Base-by-base conservation (phyloP, 2,797 vertebrate species). In the Rhodeus uyekii region DNA sequence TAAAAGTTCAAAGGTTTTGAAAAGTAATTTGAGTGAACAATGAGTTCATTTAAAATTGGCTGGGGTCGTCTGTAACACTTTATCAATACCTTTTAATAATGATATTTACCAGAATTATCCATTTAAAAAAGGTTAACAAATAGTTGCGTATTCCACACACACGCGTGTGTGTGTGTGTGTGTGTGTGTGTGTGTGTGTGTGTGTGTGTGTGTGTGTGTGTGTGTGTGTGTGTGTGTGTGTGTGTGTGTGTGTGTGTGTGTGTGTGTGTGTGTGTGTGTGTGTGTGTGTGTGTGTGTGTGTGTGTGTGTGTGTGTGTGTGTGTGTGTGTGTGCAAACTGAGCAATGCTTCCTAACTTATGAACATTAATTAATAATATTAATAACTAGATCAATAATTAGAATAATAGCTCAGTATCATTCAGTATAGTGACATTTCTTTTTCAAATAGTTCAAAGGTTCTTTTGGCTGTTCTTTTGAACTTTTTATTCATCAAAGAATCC, bases 1-100 rank as follows among this genome's bases (percentile, higher is more conserved):
- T 18, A 61, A 76, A 46, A 39, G 73, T 76, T 82, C 29, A 82
- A 68, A 68, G 61, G 81, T 67, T 76, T 76, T 18, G 50, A 27
- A 67, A 78, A n/a, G 12, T 18, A 60, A 68, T 39, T 46, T 69
- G n/a, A 76, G 50, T 16, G 48, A n/a, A 58, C 61, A 73, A 42
- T 38, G 18, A 61, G 3, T 34, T 74, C 3, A 1, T 16, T 74
- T 74, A 24, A 50, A 65, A 64, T 8, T 24, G 32, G 19, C 44
- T 65, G 3, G 46, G n/a, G 58, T 48, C 65, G 34, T 50, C 10
- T 1, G 2, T n/a, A 42, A 75, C 24, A n/a, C 24, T 34, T 64
- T 63, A 46, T 12, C 46, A 34, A n/a, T 34, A 24, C 24, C 44
- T 50, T 50, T 18, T 63, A 34, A 46, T 64, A 18, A 44, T 44